phyloP scores from a whole-genome alignment of 1,140 invertebrate species.

The Drosophila melanica region DNA sequence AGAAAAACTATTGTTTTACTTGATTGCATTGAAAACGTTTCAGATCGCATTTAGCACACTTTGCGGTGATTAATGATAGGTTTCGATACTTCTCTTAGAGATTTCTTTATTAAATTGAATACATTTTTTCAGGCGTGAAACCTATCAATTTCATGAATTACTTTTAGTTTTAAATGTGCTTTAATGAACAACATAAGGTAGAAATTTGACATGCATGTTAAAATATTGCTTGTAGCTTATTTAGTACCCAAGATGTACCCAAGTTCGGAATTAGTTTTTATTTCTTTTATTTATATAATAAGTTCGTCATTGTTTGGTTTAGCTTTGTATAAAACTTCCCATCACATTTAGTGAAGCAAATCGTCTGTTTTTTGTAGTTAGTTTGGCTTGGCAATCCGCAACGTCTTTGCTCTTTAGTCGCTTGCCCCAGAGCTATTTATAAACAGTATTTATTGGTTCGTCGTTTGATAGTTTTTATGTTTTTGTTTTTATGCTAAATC shows the following conservation, averaged over 20 bases:
- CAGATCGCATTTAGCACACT: slow-evolving; percentile 30
- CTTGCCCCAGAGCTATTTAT: slow-evolving; percentile 45
- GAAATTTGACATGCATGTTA: neutral
- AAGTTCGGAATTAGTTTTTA: slow-evolving; percentile 1
- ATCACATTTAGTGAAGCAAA: neutral
- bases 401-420: slow-evolving; percentile 57
- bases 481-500: slow-evolving; percentile 65
- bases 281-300: neutral
- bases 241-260: neutral
- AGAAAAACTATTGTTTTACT: slow-evolving; percentile 55
- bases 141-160: neutral
- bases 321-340: neutral
- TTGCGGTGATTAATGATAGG: slow-evolving; percentile 22
- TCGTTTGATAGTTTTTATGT: slow-evolving; percentile 37
- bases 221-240: neutral
- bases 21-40: slow-evolving; percentile 21
- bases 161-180: neutral
- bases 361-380: neutral
- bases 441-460: slow-evolving; percentile 66
- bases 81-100: neutral
- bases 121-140: neutral
- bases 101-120: slow-evolving; percentile 1
- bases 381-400: slow-evolving; percentile 3
- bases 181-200: neutral
- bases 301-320: neutral